These are phyloP conservation scores for Dexiosoma caninum DNA, from an alignment of 2,888 invertebrate species.

Conservation along the genomic window DNA sequence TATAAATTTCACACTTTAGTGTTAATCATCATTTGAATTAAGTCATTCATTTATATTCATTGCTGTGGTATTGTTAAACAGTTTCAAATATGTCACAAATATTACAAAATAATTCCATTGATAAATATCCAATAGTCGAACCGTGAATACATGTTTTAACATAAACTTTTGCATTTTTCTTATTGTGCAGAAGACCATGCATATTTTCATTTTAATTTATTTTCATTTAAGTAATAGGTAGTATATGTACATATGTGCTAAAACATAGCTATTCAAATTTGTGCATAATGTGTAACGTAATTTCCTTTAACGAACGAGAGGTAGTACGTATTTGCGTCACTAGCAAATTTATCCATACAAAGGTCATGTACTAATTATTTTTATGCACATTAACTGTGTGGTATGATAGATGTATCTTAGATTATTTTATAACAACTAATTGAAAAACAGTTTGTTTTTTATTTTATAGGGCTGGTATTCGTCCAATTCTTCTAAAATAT, in stretches of 20 bases:
- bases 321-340: not conserved
- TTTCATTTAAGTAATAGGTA: not conserved
- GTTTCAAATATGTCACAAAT: conserved; percentile 38
- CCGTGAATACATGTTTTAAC: not conserved
- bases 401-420: too few species aligned
- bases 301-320: not conserved
- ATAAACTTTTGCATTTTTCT: not conserved
- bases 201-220: not conserved
- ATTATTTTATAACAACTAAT: too few species aligned
- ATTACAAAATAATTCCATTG: conserved; percentile 14
- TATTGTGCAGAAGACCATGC: not conserved
- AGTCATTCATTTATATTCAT: conserved; percentile 11
- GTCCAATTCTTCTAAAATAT: too few species aligned
- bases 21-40: conserved; percentile 7
- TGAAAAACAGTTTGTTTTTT: too few species aligned
- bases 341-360: conserved; percentile 1
- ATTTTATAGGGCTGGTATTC: too few species aligned
- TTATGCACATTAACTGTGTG: too few species aligned
- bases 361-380: conserved; percentile 31
- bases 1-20: too few species aligned
- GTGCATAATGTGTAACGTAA: conserved; percentile 27
- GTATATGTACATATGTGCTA: not conserved
- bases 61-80: conserved; percentile 39
- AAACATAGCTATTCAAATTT: not conserved
- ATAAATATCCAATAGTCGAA: not conserved